Evolutionary conservation across 2,888 invertebrate genomes (phyloP).

Genomic region (Caenorhabditis macrosperma): DNA sequence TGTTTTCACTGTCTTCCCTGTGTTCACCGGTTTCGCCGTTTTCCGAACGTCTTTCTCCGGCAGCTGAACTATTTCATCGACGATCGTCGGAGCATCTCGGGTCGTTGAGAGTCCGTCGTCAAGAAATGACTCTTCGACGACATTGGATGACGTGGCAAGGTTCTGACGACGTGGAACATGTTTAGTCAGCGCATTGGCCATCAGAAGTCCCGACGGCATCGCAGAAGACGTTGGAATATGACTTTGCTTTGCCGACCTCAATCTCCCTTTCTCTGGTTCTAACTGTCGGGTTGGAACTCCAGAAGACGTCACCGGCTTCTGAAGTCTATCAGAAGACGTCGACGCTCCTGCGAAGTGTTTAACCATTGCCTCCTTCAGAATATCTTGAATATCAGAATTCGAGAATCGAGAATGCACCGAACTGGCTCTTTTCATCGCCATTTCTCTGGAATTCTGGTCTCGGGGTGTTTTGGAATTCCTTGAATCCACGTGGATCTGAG

Average conservation of each 20-base stretch:
- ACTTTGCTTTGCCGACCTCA: neutral
- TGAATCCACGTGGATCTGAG: neutral
- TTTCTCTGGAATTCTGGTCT: too few species aligned
- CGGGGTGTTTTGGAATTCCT: neutral
- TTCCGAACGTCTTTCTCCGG: too few species aligned
- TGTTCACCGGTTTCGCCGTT: neutral
- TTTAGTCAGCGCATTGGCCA: conserved; percentile 4
- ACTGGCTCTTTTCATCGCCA: neutral
- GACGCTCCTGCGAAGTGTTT: too few species aligned
- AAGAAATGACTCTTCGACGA: conserved; percentile 53
- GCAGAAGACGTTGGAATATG: conserved; percentile 11
- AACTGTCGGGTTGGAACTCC: too few species aligned
- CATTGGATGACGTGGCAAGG: conserved; percentile 38
- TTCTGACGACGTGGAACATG: conserved; percentile 3
- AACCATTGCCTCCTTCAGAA: neutral
- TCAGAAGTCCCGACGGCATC: conserved; percentile 22
- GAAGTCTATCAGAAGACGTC: neutral
- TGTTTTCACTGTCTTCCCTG: neutral
- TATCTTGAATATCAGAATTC: neutral
- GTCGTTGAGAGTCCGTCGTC: conserved; percentile 43
- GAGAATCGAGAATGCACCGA: neutral
- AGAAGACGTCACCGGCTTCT: neutral
- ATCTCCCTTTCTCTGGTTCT: too few species aligned
- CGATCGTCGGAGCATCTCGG: conserved; percentile 29
- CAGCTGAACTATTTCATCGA: conserved; percentile 20